A percentile compares a stretch with the other conserved stretches of the same genome.
These are phyloP conservation scores for Neoascia interrupta DNA, from an alignment of 2,888 invertebrate species.

Conservation along the genomic window DNA sequence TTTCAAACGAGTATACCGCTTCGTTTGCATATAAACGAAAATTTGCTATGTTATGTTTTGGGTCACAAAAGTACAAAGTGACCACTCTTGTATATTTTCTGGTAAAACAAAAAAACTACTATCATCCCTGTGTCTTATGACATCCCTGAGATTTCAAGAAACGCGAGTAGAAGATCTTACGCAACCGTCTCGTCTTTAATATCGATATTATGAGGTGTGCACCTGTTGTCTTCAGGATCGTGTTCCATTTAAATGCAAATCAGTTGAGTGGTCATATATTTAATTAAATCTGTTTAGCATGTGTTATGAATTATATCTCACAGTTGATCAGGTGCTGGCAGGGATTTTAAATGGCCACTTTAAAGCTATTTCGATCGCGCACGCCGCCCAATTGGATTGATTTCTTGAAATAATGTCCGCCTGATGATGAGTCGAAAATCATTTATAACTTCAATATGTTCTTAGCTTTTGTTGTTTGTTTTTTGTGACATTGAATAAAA, in stretches of 20 bases:
- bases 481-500: conserved; percentile 14
- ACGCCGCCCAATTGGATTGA: conserved; percentile 19
- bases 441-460: conserved; percentile 6
- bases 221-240: conserved; percentile 16
- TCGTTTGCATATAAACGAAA: conserved; percentile 51
- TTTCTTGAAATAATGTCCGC: conserved; percentile 14
- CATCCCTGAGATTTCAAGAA: too few species aligned
- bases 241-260: conserved; percentile 39
- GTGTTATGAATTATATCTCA: conserved; percentile 56
- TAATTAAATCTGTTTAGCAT: conserved; percentile 40
- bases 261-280: background rate
- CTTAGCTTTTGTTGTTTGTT: background rate
- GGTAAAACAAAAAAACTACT: background rate
- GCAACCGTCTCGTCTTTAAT: background rate
- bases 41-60: conserved; percentile 1
- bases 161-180: too few species aligned
- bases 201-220: conserved; percentile 3
- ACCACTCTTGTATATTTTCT: background rate
- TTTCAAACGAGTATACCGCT: conserved; percentile 42
- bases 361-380: conserved; percentile 27
- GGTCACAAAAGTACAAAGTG: conserved; percentile 11
- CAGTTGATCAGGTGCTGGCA: conserved; percentile 36
- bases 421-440: conserved; percentile 10
- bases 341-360: conserved; percentile 38
- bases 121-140: conserved; percentile 15